phyloP scores from a whole-genome alignment of 1,140 invertebrate genomes.

The Telenomus remus region DNA sequence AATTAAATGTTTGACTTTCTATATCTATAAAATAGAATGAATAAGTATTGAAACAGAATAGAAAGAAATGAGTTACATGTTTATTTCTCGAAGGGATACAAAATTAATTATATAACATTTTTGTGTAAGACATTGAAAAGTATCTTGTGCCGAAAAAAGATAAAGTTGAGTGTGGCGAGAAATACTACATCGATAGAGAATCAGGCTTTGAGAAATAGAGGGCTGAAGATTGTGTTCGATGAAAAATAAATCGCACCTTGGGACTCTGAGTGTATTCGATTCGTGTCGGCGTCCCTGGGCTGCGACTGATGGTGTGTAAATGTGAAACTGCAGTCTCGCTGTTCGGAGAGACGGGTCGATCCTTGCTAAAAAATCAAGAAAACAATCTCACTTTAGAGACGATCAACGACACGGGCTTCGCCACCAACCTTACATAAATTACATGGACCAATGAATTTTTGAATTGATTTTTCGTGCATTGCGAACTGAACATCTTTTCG shows the following conservation, averaged over 20 bases:
- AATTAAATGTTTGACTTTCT: too few relatives aligned
- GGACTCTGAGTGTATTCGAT: constrained; percentile 70
- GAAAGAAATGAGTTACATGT: too few relatives aligned
- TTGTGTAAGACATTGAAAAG: neutral
- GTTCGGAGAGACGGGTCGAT: constrained; percentile 75
- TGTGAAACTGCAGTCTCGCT: constrained; percentile 70
- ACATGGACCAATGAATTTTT: constrained; percentile 4
- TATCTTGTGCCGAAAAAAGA: constrained; percentile 3
- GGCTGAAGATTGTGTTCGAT: constrained; percentile 22
- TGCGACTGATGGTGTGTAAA: constrained; percentile 64
- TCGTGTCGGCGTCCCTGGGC: constrained; percentile 69
- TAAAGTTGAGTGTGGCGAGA: neutral
- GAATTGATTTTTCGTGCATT: constrained; percentile 16
- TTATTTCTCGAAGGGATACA: too few relatives aligned
- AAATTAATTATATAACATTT: neutral
- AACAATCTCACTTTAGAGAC: constrained; percentile 30
- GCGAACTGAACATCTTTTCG: constrained; percentile 1
- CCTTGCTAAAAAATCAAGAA: constrained; percentile 74
- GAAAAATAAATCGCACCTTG: constrained; percentile 65
- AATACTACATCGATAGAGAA: constrained; percentile 1
- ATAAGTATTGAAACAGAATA: too few relatives aligned
- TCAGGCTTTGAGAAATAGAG: constrained; percentile 32
- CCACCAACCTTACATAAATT: constrained; percentile 5
- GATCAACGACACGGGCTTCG: constrained; percentile 1
- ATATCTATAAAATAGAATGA: too few relatives aligned